phyloP scores from a whole-genome alignment of 2,888 invertebrate species.

The Amblyteles armatorius region DNA sequence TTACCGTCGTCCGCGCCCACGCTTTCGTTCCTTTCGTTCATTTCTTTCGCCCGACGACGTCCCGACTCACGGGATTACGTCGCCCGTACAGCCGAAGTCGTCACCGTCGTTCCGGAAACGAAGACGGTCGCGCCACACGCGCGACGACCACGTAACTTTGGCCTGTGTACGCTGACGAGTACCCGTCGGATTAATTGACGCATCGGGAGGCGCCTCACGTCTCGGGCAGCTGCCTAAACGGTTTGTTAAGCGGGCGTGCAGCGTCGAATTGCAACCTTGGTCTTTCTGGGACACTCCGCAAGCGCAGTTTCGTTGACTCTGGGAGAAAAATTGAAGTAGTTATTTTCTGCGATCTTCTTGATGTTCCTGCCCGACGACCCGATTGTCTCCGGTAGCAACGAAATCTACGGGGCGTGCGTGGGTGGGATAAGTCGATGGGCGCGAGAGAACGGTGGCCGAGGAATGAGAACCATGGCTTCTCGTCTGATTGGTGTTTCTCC shows the following conservation, averaged over 20 bases:
- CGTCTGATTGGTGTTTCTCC: slow-evolving; percentile 39
- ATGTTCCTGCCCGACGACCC: too few relatives aligned
- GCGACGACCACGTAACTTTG: neutral
- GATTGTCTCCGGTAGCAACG: neutral
- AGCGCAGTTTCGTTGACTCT: neutral
- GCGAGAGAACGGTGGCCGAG: neutral
- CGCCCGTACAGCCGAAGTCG: neutral
- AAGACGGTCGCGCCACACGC: neutral
- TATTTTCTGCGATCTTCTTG: neutral
- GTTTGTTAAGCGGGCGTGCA: slow-evolving; percentile 43
- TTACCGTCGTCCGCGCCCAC: neutral
- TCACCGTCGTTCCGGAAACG: neutral
- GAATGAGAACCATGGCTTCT: neutral
- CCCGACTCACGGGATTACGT: neutral
- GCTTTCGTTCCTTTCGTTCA: neutral
- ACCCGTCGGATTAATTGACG: slow-evolving; percentile 33
- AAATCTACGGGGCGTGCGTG: too few relatives aligned
- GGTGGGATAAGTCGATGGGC: too few relatives aligned
- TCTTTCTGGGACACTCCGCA: neutral
- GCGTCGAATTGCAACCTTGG: slow-evolving; percentile 36
- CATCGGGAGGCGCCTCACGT: slow-evolving; percentile 38
- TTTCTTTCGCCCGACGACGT: neutral
- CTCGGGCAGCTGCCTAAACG: slow-evolving; percentile 56
- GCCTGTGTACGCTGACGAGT: neutral
- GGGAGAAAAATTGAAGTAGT: neutral